Percentiles rank a stretch among this genome's conserved stretches.
phyloP scores from a whole-genome alignment of 2,797 vertebrate genomes.

The Malacoraja senta region DNA sequence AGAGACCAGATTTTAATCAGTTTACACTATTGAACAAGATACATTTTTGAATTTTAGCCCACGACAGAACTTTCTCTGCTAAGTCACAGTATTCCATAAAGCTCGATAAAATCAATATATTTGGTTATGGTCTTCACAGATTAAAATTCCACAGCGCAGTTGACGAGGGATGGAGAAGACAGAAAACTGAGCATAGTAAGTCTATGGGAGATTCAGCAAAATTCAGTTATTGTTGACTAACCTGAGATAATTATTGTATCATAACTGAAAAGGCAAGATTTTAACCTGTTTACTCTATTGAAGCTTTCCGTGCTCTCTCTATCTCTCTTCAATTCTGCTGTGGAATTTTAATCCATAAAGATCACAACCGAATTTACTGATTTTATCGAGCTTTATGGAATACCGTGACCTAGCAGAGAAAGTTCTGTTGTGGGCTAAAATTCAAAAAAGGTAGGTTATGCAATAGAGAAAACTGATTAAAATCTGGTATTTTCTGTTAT shows the following conservation, averaged over 20 bases:
- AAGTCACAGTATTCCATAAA: background rate
- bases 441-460: background rate
- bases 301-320: too few species aligned
- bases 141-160: background rate
- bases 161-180: background rate
- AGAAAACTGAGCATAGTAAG: background rate
- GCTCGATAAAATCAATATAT: background rate
- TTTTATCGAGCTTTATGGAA: background rate
- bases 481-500: background rate
- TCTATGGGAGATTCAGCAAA: background rate
- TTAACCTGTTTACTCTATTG: too few species aligned
- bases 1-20: background rate
- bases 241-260: background rate
- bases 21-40: background rate
- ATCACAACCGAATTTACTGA: background rate
- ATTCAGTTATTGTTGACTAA: background rate
- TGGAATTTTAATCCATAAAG: background rate
- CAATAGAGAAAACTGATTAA: background rate
- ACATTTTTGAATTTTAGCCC: background rate
- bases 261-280: too few species aligned
- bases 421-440: background rate
- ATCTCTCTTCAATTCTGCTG: background rate
- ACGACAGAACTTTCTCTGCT: background rate
- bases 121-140: background rate
- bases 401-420: background rate